Evolutionary conservation across 2,888 invertebrate genomes (phyloP), one percentile per base, ranked within the genome.

Genomic region (Epinotia ramella): DNA sequence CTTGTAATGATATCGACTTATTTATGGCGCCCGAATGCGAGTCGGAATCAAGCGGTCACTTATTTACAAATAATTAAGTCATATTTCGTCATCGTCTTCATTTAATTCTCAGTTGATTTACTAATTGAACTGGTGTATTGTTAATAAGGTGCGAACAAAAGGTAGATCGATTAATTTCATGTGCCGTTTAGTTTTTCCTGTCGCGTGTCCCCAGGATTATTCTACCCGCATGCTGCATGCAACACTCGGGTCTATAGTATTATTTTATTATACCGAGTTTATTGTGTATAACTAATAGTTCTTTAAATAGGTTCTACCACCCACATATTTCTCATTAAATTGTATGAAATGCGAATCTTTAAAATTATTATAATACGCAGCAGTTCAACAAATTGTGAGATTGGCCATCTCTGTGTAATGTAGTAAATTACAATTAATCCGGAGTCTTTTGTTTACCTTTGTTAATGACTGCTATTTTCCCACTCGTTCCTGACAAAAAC

Each of bases 401-500:
- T 53, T 57, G 56, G 63, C 68, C 28, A 63, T 56, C 12, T 69
- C 69, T 69, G 57, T 69, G 46, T 7, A 33, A 6, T n/a, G 6
- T 63, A 62, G 53, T 53, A 53, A 46, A 24, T 57, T 49, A 20
- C 64, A 60, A 73, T 60, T 64, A 59, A 57, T 57, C 64, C 18
- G 13, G 16, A 24, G 63, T 60, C 66, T 9, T 11, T 24, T 65
- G 57, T 65, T 73, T 57, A 44, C 57, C 49, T 73, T 74, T 49
- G 68, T 74, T 56, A 57, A 64, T 69, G 28, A 62, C 46, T 16
- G 63, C n/a, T 44, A 24, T 40, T 59, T 69, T 49, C 49, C 33
- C 69, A 59, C 57, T 33, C 16, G 49, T 2, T 75, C 49, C 66
- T 59, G 53, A 71, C 62, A 67, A 76, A 67, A 76, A 72, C 72